phyloP scores from a whole-genome alignment of 1,140 invertebrate genomes.

The Notospermus geniculatus region DNA sequence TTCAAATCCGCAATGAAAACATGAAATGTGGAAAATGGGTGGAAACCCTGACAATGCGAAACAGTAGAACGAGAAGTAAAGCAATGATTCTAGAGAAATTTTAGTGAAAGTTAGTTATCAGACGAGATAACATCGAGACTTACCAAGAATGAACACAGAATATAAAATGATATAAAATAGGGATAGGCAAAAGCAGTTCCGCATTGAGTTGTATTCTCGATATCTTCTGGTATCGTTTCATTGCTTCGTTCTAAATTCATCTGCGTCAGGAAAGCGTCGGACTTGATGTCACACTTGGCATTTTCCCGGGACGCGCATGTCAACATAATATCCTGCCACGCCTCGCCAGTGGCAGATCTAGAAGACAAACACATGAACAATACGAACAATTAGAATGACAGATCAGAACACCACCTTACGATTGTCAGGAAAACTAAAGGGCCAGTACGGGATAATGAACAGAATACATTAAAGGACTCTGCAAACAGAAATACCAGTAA shows the following conservation, averaged over 20 bases:
- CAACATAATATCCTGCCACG: constrained; percentile 99
- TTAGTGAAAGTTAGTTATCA: no score
- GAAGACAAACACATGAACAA: constrained; percentile 12
- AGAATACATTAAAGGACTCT: no score
- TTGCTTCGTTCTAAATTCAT: not conserved
- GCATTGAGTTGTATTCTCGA: constrained; percentile 60
- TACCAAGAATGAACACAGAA: constrained; percentile 97
- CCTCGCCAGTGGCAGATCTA: constrained; percentile 76
- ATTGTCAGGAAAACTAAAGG: no score
- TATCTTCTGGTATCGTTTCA: constrained; percentile 4
- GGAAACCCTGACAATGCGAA: no score
- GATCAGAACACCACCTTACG: no score
- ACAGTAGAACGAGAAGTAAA: no score
- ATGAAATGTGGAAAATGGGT: no score
- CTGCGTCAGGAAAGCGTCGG: constrained; percentile 21
- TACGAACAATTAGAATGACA: no score
- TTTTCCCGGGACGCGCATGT: constrained; percentile 70
- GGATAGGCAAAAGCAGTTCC: constrained; percentile 94
- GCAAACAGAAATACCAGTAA: no score
- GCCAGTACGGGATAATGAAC: no score
- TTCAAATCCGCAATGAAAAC: no score
- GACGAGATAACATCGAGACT: constrained; percentile 41
- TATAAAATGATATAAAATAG: constrained; percentile 99
- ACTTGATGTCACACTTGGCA: constrained; percentile 71
- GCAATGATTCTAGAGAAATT: no score